Percentiles rank a stretch among this genome's conserved stretches.
phyloP scores from a whole-genome alignment of 2,113 vertebrate genomes.

The Eupsittula cactorum region DNA sequence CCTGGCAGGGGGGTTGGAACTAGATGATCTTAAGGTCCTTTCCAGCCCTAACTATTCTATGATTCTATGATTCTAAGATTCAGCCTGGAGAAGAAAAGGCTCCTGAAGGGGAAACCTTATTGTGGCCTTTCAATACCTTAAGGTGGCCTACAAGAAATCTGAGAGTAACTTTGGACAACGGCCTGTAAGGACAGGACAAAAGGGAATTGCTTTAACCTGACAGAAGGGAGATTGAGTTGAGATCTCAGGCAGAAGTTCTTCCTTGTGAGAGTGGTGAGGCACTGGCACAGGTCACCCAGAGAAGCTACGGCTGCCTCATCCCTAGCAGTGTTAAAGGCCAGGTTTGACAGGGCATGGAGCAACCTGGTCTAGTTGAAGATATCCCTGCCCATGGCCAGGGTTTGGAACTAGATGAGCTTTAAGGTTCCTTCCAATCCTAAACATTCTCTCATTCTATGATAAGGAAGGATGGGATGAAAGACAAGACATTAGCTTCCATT shows the following conservation, averaged over 20 bases:
- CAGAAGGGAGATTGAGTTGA: neutral
- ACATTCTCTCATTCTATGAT: neutral
- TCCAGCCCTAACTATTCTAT: no score
- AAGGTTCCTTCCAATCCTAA: neutral
- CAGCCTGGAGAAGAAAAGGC: neutral
- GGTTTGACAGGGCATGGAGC: neutral
- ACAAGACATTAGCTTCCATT: neutral
- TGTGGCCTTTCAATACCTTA: neutral
- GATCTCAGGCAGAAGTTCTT: neutral
- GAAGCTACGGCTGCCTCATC: neutral
- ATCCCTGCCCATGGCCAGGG: neutral
- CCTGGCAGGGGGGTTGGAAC: no score
- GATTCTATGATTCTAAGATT: neutral
- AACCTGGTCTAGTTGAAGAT: neutral
- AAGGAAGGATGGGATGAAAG: neutral
- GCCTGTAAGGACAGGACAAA: neutral
- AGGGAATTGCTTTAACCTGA: neutral
- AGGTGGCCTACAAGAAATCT: neutral
- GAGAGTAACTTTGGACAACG: neutral
- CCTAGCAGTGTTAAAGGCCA: neutral
- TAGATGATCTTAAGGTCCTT: no score
- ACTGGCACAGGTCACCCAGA: neutral
- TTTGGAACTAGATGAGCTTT: neutral
- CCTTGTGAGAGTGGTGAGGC: neutral
- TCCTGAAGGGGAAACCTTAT: neutral